Conservation (phyloP, 2,113 vertebrate species). For the Boulengeromyrus knoepffleri region DNA sequence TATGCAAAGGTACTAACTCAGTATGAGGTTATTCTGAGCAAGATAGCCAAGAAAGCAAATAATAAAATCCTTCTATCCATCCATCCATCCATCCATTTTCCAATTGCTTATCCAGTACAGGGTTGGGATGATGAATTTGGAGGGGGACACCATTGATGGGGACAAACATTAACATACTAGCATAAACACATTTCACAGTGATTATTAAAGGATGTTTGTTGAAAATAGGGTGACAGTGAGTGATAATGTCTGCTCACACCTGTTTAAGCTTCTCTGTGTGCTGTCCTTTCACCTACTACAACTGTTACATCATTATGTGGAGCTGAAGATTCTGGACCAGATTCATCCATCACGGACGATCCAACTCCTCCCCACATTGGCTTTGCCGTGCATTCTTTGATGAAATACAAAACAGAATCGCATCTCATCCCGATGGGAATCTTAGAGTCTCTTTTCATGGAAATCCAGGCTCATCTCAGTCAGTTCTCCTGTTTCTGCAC, state of each 20-base stretch:
- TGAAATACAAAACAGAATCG: not conserved
- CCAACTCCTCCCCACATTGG: not conserved
- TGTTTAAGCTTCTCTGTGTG: not conserved
- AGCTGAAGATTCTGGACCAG: not conserved
- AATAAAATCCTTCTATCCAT: not conserved
- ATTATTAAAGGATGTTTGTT: not conserved
- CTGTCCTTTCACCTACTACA: not conserved
- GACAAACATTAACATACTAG: not conserved
- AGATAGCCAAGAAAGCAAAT: not conserved
- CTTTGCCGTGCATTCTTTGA: not conserved
- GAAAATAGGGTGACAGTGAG: not conserved
- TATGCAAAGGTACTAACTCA: not conserved
- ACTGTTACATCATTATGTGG: slow-evolving; percentile 5
- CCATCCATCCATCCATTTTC: not conserved
- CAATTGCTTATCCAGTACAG: not conserved
- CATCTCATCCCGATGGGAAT: not conserved
- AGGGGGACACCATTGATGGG: not conserved
- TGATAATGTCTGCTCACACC: not conserved
- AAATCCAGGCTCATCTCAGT: not conserved
- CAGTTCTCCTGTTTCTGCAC: not conserved
- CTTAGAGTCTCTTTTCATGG: not conserved
- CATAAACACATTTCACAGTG: slow-evolving; percentile 1
- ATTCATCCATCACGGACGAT: not conserved
- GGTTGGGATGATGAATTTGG: not conserved
- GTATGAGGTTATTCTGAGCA: not conserved